phyloP scores from a whole-genome alignment of 2,888 invertebrate species.

The Electrophaes corylata region DNA sequence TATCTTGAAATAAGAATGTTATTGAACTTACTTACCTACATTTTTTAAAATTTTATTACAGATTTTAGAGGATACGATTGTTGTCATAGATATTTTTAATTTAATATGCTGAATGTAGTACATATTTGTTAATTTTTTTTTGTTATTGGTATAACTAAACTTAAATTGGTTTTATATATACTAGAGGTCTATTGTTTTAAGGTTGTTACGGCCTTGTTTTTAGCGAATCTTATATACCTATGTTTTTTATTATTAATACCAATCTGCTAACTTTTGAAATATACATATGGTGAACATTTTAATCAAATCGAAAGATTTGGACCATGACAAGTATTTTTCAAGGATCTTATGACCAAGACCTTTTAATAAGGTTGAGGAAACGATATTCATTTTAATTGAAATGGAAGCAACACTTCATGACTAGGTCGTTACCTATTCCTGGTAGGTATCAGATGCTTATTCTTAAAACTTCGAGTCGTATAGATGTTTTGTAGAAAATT shows the following conservation, averaged over 20 bases:
- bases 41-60: no score
- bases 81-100: neutral
- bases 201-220: neutral
- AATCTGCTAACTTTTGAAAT: neutral
- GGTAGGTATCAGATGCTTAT: neutral
- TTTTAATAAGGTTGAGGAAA: constrained; percentile 8
- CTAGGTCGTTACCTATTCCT: neutral
- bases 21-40: neutral
- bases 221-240: neutral
- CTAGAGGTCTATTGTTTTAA: neutral
- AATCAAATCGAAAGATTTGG: neutral
- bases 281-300: neutral
- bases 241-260: neutral
- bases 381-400: constrained; percentile 6
- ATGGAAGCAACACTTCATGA: constrained; percentile 1
- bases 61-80: neutral
- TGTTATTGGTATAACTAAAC: no score
- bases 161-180: no score
- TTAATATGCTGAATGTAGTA: no score
- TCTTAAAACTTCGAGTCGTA: neutral
- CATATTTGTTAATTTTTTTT: no score
- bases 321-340: constrained; percentile 12
- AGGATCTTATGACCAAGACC: constrained; percentile 10
- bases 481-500: neutral
- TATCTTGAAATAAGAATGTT: constrained; percentile 5